Percentiles rank a stretch among this genome's conserved stretches.
Conservation (phyloP, 1,140 invertebrate species). For the Zaprionus gabonicus region DNA sequence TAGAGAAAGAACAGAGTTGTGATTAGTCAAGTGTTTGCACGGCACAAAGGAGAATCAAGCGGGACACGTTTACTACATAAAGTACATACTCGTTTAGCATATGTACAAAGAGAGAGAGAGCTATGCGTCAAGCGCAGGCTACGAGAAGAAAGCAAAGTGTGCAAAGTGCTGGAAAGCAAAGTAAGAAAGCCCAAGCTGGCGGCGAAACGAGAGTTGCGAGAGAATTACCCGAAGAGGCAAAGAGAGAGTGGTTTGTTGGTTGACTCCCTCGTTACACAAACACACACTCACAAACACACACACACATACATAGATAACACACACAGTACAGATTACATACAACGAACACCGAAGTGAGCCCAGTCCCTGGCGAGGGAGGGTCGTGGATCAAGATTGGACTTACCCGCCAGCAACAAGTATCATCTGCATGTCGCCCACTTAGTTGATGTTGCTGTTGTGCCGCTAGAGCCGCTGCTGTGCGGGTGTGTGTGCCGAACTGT, state of each 20-base stretch:
- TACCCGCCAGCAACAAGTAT: slow-evolving; percentile 85
- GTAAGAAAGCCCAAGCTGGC: slow-evolving; percentile 10
- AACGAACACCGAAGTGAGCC: neutral
- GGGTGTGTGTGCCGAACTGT: neutral
- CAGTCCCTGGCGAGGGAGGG: neutral
- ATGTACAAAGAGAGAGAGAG: neutral
- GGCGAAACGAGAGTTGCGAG: neutral
- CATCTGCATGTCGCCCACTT: slow-evolving; percentile 80
- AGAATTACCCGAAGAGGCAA: too few relatives aligned
- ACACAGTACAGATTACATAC: neutral
- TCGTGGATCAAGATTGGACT: slow-evolving; percentile 43
- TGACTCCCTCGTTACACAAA: neutral
- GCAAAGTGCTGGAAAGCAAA: slow-evolving; percentile 23
- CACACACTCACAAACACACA: slow-evolving; percentile 19
- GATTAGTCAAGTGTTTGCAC: slow-evolving; percentile 22
- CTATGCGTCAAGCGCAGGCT: slow-evolving; percentile 25
- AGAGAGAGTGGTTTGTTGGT: neutral
- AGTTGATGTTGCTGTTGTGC: slow-evolving; percentile 9
- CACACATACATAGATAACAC: slow-evolving; percentile 3
- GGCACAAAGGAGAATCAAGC: neutral
- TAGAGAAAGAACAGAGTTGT: slow-evolving; percentile 20
- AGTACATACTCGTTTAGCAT: neutral
- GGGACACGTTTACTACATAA: neutral
- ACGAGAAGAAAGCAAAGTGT: slow-evolving; percentile 31
- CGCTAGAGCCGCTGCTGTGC: neutral